Evolutionary conservation across 2,888 invertebrate species (phyloP).

Genomic region (Notocelia uddmanniana): DNA sequence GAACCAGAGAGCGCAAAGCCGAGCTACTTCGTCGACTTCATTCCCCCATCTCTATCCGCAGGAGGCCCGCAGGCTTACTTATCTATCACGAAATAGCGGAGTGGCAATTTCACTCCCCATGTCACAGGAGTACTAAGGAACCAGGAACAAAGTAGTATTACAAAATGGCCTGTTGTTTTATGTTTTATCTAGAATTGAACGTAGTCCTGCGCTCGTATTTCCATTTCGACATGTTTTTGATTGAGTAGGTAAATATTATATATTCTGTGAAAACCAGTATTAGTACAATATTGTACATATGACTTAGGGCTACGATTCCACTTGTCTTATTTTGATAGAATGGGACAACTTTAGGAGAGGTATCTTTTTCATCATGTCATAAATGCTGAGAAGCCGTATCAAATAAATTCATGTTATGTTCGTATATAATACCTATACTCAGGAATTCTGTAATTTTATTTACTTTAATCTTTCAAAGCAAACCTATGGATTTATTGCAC

Average conservation of each 20-base stretch:
- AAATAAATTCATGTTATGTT: no score
- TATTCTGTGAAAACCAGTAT: no score
- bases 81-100: conserved; percentile 38
- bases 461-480: no score
- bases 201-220: background rate
- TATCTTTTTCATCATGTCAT: no score
- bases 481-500: no score
- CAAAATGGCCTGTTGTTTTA: background rate
- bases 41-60: conserved; percentile 16
- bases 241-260: background rate
- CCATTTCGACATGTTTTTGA: background rate
- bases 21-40: conserved; percentile 18
- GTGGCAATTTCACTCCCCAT: conserved; percentile 35
- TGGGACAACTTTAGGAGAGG: no score
- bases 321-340: no score
- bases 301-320: no score
- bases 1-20: background rate
- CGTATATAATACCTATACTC: no score
- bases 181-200: background rate
- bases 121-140: conserved; percentile 24
- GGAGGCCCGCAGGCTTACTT: conserved; percentile 35
- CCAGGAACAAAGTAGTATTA: conserved; percentile 19
- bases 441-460: no score
- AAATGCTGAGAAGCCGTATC: no score
- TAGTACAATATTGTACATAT: no score